These are phyloP conservation scores for Dicyrtomina minuta DNA, from an alignment of 2,888 invertebrate genomes.

Conservation along the genomic window DNA sequence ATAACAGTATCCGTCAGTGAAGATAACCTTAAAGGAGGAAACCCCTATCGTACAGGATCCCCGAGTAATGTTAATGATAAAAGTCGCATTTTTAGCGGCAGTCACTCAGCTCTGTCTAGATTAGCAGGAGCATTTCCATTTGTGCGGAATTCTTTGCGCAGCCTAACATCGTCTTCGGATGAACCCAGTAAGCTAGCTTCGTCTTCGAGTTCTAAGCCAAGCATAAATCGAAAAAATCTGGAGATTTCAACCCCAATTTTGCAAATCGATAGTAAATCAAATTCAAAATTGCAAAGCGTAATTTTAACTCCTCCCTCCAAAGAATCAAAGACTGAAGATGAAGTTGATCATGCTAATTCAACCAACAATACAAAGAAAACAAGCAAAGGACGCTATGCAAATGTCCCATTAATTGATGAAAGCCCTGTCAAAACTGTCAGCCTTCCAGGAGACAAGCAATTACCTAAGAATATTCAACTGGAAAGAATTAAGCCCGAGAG, in stretches of 20 bases:
- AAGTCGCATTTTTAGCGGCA: constrained; percentile 20
- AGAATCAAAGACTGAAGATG: constrained; percentile 23
- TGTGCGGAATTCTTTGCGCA: constrained; percentile 45
- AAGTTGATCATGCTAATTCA: constrained; percentile 34
- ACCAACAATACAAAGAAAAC: constrained; percentile 15
- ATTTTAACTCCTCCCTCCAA: constrained; percentile 19
- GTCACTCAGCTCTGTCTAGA: constrained; percentile 44
- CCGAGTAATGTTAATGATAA: neutral
- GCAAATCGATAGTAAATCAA: constrained; percentile 34
- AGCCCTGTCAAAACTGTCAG: constrained; percentile 27
- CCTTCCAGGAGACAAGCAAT: neutral
- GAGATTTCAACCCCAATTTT: constrained; percentile 52
- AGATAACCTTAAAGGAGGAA: neutral
- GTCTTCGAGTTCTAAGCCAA: constrained; percentile 1
- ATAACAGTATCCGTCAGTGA: neutral
- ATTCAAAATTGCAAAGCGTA: constrained; percentile 21
- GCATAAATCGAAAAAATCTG: constrained; percentile 38
- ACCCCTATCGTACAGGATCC: neutral
- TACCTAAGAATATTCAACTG: constrained; percentile 12
- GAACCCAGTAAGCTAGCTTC: neutral
- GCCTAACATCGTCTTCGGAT: constrained; percentile 16
- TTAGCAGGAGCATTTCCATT: constrained; percentile 49
- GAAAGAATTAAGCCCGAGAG: constrained; percentile 19
- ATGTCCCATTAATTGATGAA: constrained; percentile 34
- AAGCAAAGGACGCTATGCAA: constrained; percentile 36